A percentile compares a stretch with the other conserved stretches of the same genome.
phyloP scores from a whole-genome alignment of 2,797 vertebrate species.

The Megalops cyprinoides region DNA sequence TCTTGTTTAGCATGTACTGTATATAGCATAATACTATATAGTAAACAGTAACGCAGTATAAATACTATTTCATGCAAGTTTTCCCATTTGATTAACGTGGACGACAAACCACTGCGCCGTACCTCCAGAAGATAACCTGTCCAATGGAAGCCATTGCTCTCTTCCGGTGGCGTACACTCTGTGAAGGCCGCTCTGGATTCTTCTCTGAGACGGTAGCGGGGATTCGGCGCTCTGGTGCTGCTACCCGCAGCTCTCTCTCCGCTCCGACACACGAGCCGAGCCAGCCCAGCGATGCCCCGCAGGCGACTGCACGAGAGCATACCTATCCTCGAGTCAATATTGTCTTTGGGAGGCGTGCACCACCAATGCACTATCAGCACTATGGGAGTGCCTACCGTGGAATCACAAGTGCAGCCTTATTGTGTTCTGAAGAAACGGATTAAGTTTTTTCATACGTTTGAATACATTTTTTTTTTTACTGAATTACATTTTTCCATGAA shows the following conservation, averaged over 20 bases:
- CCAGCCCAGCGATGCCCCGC: not conserved
- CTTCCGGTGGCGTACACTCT: not conserved
- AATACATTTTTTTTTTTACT: no score
- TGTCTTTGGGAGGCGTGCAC: slow-evolving; percentile 59
- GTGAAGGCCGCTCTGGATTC: slow-evolving; percentile 3
- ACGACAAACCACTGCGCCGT: no score
- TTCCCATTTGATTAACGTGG: no score
- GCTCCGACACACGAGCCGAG: not conserved
- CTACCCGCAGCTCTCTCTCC: slow-evolving; percentile 2
- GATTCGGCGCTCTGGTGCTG: not conserved
- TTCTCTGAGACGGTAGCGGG: not conserved
- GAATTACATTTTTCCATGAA: no score
- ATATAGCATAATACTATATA: not conserved
- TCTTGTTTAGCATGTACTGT: not conserved
- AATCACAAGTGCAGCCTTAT: not conserved
- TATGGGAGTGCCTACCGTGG: no score
- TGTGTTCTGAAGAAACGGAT: not conserved
- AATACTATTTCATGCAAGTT: no score
- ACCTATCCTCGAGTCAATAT: slow-evolving; percentile 71
- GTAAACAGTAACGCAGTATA: not conserved
- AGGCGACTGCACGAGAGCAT: slow-evolving; percentile 20
- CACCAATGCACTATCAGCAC: not conserved
- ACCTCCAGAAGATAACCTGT: slow-evolving; percentile 71
- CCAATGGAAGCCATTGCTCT: slow-evolving; percentile 64
- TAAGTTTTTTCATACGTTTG: not conserved